Conservation (phyloP, 1,140 invertebrate species). For the Heliconius himera region DNA sequence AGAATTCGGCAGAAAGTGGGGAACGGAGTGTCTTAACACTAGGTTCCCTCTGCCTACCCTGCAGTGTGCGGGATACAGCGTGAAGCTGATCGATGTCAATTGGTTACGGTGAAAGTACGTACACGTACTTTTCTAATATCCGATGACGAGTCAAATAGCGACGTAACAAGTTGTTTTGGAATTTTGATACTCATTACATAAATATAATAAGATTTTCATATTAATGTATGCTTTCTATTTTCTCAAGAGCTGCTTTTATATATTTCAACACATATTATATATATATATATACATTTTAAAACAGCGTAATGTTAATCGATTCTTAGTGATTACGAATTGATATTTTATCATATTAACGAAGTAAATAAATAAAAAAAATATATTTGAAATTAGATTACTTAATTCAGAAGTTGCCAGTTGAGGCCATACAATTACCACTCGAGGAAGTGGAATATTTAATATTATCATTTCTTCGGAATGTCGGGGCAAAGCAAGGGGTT, state of each 20-base stretch:
- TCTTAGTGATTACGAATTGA: neutral
- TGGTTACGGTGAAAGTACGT: conserved; percentile 19
- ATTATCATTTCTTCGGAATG: too few species aligned
- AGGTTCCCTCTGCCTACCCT: too few species aligned
- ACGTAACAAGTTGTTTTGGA: conserved; percentile 27
- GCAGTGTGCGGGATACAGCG: too few species aligned
- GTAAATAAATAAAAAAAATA: too few species aligned
- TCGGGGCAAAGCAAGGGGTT: too few species aligned
- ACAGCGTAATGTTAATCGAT: neutral
- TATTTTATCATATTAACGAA: neutral
- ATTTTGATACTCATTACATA: conserved; percentile 40
- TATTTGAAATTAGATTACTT: too few species aligned
- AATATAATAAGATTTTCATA: conserved; percentile 39
- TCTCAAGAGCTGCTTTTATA: neutral
- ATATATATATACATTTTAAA: neutral
- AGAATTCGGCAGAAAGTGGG: too few species aligned
- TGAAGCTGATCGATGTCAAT: neutral
- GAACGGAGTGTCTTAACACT: too few species aligned
- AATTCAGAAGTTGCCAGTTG: too few species aligned
- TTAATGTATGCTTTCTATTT: conserved; percentile 41
- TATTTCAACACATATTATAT: neutral
- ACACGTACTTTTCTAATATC: conserved; percentile 15
- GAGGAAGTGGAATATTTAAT: too few species aligned
- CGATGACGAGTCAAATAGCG: conserved; percentile 1
- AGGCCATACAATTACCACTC: too few species aligned